Conservation (phyloP, 2,113 vertebrate species). For the Gorsachius goisagi region DNA sequence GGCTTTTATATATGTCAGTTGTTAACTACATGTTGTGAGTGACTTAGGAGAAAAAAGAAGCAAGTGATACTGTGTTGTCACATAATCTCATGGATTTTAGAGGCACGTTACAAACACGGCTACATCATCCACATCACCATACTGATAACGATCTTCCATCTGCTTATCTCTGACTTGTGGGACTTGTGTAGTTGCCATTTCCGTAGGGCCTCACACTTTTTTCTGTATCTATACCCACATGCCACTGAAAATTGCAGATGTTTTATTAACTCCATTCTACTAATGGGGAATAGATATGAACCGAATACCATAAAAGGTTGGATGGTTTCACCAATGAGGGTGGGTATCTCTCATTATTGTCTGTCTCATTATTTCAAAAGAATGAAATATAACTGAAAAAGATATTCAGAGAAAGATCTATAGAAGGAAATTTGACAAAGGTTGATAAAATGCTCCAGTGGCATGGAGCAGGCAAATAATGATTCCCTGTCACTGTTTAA, state of each 20-base stretch:
- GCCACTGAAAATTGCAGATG: not conserved
- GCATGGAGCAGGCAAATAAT: not conserved
- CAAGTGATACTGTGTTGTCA: not conserved
- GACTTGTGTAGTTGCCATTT: not conserved
- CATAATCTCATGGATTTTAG: not conserved
- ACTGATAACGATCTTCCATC: not conserved
- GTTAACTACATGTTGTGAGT: not conserved
- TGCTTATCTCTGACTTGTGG: not conserved
- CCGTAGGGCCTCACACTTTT: not conserved
- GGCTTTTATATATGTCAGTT: too few species aligned
- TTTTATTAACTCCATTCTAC: not conserved
- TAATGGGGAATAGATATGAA: not conserved
- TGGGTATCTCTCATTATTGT: not conserved
- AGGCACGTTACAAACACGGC: not conserved
- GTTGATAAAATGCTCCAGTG: not conserved
- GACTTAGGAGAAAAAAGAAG: not conserved
- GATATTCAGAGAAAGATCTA: not conserved
- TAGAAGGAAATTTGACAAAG: not conserved
- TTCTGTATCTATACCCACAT: not conserved
- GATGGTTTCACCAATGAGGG: not conserved
- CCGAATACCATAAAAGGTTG: not conserved
- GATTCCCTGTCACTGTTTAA: not conserved
- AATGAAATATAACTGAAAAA: not conserved
- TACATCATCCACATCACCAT: not conserved
- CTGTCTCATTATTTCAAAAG: not conserved